phyloP scores from a whole-genome alignment of 30 jellyfish, hydroid and myxozoan genomes.

The Cassiopea xamachana region DNA sequence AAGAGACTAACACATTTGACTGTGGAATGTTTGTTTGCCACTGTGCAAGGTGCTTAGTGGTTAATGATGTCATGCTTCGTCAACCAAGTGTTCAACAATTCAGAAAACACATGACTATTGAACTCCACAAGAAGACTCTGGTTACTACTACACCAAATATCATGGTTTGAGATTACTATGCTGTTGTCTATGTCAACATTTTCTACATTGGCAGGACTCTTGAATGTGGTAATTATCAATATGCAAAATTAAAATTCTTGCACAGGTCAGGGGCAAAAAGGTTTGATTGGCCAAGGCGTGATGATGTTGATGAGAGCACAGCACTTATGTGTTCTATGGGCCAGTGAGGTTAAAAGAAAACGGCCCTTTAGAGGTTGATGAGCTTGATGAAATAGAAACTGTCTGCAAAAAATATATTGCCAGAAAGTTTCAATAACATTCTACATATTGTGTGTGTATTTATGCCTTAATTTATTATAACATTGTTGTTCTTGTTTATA shows the following conservation, averaged over 20 bases:
- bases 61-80: background rate
- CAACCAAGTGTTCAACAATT: background rate
- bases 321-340: background rate
- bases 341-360: background rate
- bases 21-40: background rate
- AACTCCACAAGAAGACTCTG: background rate
- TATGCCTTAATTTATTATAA: background rate
- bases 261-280: background rate
- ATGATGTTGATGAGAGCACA: background rate
- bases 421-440: background rate
- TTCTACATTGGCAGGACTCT: background rate
- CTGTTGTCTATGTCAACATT: background rate
- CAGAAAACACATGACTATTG: background rate
- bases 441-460: background rate
- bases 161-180: background rate
- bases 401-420: background rate
- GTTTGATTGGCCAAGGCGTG: background rate
- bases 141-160: background rate
- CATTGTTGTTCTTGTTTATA: background rate
- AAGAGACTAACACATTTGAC: background rate
- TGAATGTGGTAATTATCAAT: background rate
- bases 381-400: background rate
- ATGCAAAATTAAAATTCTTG: background rate
- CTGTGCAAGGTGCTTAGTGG: background rate
- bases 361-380: background rate